These are phyloP conservation scores for Clarias platycephalus DNA, from an alignment of 2,797 vertebrate genomes.

Conservation along the genomic window DNA sequence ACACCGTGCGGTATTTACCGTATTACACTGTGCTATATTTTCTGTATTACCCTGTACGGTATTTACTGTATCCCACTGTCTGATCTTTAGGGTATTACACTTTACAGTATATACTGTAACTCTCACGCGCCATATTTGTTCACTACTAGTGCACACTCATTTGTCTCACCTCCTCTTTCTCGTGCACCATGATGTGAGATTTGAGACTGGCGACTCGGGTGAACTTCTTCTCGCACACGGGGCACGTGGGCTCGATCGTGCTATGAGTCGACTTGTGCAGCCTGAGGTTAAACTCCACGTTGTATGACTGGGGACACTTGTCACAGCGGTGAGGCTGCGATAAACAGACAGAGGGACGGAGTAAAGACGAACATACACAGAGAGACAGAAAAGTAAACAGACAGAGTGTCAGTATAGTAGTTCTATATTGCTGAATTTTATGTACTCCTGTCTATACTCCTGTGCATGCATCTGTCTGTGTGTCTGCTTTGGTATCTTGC, in stretches of 20 bases:
- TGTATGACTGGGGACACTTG: slow-evolving; percentile 92
- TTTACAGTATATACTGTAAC: neutral
- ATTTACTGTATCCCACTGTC: too few species aligned
- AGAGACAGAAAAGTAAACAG: neutral
- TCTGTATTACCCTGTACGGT: too few species aligned
- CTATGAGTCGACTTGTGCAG: slow-evolving; percentile 95
- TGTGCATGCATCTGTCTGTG: neutral
- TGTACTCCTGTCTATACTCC: neutral
- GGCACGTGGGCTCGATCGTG: slow-evolving; percentile 87
- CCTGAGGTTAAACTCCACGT: slow-evolving; percentile 94
- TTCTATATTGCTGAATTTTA: neutral
- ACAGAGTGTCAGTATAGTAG: neutral
- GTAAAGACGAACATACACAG: neutral
- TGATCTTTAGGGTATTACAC: too few species aligned
- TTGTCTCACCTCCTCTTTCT: slow-evolving; percentile 90
- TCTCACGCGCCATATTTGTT: too few species aligned
- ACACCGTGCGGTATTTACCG: too few species aligned
- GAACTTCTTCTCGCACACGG: slow-evolving; percentile 93
- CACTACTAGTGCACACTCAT: neutral
- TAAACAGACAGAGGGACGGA: neutral
- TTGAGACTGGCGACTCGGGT: slow-evolving; percentile 96
- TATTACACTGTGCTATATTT: too few species aligned
- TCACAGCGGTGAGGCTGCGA: slow-evolving; percentile 92
- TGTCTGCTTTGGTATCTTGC: slow-evolving; percentile 62
- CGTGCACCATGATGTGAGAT: slow-evolving; percentile 95